A percentile compares a stretch with the other conserved stretches of the same genome.
phyloP scores from a whole-genome alignment of 53 echinoderm and acorn worm species.

The Paracentrotus lividus region DNA sequence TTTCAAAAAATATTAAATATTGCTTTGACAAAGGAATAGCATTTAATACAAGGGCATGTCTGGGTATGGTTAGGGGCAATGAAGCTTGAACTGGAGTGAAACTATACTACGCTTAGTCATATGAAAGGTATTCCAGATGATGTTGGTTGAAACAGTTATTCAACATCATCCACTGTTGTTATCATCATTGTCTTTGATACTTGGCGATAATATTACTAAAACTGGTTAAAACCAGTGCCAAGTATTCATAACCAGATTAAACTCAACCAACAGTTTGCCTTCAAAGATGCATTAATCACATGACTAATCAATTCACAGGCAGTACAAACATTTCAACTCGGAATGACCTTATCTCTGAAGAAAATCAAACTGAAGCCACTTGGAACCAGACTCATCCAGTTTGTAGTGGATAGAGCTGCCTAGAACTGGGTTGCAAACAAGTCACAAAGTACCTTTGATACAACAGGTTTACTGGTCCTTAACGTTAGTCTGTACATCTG shows the following conservation, averaged over 20 bases:
- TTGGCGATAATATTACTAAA: neutral
- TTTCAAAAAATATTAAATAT: conserved; percentile 25
- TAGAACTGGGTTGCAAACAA: conserved; percentile 93
- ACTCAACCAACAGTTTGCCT: neutral
- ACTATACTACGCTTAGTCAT: neutral
- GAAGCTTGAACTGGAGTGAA: neutral
- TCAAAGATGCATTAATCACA: neutral
- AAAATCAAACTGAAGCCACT: conserved; percentile 37
- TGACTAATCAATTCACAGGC: conserved; percentile 5
- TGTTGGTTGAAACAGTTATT: neutral
- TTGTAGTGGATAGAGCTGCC: conserved; percentile 31
- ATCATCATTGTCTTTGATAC: neutral
- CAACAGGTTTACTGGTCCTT: conserved; percentile 87
- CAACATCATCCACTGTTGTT: neutral
- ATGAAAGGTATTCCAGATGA: neutral
- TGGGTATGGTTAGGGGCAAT: neutral
- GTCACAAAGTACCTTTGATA: conserved; percentile 87
- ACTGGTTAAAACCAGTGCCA: conserved; percentile 8
- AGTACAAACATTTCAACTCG: conserved; percentile 45
- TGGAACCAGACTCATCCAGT: conserved; percentile 59
- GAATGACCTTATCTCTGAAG: conserved; percentile 59
- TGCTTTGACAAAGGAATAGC: conserved; percentile 16
- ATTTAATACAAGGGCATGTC: conserved; percentile 10
- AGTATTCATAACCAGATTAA: conserved; percentile 4
- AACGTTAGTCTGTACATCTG: conserved; percentile 99